These are phyloP conservation scores for Drosophila subpulchrella DNA, from an alignment of 1,140 invertebrate species.

Conservation along the genomic window DNA sequence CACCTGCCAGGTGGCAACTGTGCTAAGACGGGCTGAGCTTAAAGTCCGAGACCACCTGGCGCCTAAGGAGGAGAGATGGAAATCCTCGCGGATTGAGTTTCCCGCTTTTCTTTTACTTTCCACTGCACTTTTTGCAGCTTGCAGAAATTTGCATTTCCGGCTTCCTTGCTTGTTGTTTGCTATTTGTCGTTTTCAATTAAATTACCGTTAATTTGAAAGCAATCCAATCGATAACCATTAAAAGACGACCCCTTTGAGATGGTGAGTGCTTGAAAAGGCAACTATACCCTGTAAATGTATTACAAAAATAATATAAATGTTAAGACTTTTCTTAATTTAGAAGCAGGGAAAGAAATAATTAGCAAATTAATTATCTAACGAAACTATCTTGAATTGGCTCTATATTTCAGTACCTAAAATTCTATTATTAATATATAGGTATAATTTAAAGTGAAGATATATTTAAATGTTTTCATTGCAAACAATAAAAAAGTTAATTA, in stretches of 20 bases:
- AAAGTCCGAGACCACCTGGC: conserved; percentile 12
- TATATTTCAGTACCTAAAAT: no score
- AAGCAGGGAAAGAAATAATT: no score
- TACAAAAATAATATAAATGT: no score
- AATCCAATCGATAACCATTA: conserved; percentile 30
- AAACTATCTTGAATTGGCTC: no score
- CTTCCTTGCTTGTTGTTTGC: conserved; percentile 23
- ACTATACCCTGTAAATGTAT: conserved; percentile 13
- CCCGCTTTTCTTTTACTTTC: background rate
- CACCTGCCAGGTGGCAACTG: conserved; percentile 12
- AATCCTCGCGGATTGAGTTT: conserved; percentile 7
- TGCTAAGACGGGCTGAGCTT: conserved; percentile 32
- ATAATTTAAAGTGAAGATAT: background rate
- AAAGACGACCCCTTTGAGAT: conserved; percentile 2
- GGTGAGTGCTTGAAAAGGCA: background rate
- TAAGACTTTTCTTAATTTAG: no score
- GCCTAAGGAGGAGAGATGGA: background rate
- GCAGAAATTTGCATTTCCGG: conserved; percentile 20
- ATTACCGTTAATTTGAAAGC: conserved; percentile 58
- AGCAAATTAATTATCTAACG: no score
- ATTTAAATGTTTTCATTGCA: background rate
- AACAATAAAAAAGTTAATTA: background rate
- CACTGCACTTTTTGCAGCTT: conserved; percentile 6
- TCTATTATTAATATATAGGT: no score
- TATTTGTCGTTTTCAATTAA: conserved; percentile 59